Percentiles rank a stretch among this genome's conserved stretches.
Evolutionary conservation across 2,797 vertebrate genomes (phyloP).

Genomic region (Xiphorhynchus erythropygius): DNA sequence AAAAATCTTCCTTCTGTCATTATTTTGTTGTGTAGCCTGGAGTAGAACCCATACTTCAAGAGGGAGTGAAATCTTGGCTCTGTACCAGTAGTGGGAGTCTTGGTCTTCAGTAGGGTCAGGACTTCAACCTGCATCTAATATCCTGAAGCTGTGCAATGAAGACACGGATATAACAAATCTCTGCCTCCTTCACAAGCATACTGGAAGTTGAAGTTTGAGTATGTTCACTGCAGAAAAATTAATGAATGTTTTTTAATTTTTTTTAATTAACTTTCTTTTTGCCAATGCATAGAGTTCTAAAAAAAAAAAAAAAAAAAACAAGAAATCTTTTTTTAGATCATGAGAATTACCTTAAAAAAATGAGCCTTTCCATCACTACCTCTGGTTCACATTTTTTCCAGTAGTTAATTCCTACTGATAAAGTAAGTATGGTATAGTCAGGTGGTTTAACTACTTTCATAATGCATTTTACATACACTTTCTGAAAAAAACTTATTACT

Average conservation of each 20-base stretch:
- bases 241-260: not conserved
- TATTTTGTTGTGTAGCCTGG: not conserved
- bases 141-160: not conserved
- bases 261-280: not conserved
- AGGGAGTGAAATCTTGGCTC: not conserved
- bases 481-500: not conserved
- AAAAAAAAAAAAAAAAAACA: not conserved
- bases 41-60: not conserved
- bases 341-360: not conserved
- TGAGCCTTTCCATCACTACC: not conserved
- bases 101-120: not conserved
- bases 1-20: not conserved
- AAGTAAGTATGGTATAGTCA: not conserved
- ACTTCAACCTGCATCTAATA: not conserved
- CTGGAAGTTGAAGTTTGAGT: not conserved
- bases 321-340: not conserved
- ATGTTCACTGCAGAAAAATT: not conserved
- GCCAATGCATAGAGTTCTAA: not conserved
- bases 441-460: not conserved
- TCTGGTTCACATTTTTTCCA: not conserved
- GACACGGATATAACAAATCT: not conserved
- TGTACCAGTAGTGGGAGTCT: not conserved
- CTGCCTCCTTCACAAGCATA: not conserved
- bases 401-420: not conserved
- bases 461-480: not conserved